Conservation (phyloP, 2,888 invertebrate species). For the Harpalus rubripes region DNA sequence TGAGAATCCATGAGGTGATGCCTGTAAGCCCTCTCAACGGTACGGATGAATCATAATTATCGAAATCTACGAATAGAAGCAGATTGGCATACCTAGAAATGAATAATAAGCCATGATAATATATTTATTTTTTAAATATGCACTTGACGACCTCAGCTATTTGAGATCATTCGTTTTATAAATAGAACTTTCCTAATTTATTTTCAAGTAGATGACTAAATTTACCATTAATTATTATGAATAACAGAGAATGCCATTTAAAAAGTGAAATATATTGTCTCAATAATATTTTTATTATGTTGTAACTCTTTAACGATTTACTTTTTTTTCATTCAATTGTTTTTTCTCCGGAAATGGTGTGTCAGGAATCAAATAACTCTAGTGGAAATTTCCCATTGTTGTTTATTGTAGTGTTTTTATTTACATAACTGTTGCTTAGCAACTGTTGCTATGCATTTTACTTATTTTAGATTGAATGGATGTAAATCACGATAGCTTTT, state of each 20-base stretch:
- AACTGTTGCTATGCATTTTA: conserved; percentile 13
- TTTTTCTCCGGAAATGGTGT: conserved; percentile 31
- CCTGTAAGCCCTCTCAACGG: too few species aligned
- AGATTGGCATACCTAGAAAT: too few species aligned
- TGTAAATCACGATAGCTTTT: background rate
- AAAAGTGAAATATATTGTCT: too few species aligned
- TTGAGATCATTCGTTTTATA: background rate
- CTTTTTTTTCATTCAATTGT: conserved; percentile 16
- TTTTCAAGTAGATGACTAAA: background rate
- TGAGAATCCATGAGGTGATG: too few species aligned
- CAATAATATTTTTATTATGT: too few species aligned
- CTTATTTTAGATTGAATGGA: conserved; percentile 16
- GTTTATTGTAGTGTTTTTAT: conserved; percentile 26
- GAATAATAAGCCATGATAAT: too few species aligned
- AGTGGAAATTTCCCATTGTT: conserved; percentile 29
- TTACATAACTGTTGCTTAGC: conserved; percentile 40
- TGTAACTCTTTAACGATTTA: background rate
- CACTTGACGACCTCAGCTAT: background rate
- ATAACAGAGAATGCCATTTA: too few species aligned
- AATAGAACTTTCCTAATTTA: background rate
- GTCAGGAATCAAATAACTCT: background rate
- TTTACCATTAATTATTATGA: background rate
- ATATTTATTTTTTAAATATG: too few species aligned
- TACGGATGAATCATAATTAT: too few species aligned
- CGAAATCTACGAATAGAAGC: too few species aligned